Conservation (phyloP, 2,797 vertebrate species). For the Luscinia luscinia region DNA sequence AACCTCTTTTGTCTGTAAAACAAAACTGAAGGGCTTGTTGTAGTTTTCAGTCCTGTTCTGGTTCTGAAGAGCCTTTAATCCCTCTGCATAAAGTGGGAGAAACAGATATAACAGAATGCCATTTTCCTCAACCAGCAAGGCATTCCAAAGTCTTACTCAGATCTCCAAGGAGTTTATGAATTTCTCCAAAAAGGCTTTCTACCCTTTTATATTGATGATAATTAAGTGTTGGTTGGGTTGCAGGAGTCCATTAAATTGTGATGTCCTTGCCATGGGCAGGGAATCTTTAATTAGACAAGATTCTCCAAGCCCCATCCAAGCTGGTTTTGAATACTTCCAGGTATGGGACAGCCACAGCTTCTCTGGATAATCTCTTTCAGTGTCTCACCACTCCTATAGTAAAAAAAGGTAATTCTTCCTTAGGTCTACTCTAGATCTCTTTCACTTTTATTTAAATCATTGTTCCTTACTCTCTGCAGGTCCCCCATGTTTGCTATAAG, state of each 20-base stretch:
- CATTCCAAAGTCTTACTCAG: neutral
- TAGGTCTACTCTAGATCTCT: neutral
- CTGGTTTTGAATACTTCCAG: neutral
- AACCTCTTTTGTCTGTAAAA: neutral
- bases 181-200: neutral
- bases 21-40: neutral
- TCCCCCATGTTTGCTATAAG: neutral
- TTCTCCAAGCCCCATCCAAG: neutral
- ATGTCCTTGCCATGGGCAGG: neutral
- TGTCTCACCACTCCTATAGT: fast-evolving
- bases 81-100: neutral
- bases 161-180: neutral
- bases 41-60: neutral
- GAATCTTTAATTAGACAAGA: neutral
- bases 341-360: neutral
- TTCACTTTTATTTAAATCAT: neutral
- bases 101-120: neutral
- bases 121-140: neutral
- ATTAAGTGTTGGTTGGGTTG: neutral
- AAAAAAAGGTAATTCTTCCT: neutral
- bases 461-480: neutral
- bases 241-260: neutral
- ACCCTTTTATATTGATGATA: neutral
- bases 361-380: neutral
- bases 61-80: neutral